phyloP scores from a whole-genome alignment of 2,113 vertebrate species.

The Anoura caudifer region DNA sequence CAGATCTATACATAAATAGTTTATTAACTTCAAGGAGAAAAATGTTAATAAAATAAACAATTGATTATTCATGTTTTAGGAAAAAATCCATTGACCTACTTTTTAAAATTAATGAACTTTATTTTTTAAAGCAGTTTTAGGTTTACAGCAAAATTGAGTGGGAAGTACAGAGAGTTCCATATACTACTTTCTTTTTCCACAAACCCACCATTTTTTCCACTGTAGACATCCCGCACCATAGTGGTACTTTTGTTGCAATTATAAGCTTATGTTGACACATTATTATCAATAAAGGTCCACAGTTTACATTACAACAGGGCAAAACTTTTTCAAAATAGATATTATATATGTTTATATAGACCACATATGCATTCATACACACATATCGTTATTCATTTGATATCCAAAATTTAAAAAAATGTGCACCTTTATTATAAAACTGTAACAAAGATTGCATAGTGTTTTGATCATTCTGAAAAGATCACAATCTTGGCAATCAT shows the following conservation, averaged over 20 bases:
- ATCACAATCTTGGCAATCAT: constrained; percentile 87
- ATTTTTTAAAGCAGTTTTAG: neutral
- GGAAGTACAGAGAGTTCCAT: neutral
- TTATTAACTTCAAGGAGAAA: neutral
- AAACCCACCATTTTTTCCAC: neutral
- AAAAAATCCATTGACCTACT: neutral
- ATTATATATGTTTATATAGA: constrained; percentile 81
- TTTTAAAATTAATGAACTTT: neutral
- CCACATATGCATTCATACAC: constrained; percentile 91
- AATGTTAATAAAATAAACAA: neutral
- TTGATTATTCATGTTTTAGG: neutral
- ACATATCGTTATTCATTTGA: constrained; percentile 95
- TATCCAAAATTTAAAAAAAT: constrained; percentile 92
- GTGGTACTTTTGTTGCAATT: neutral
- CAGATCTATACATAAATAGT: neutral
- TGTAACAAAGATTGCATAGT: constrained; percentile 96
- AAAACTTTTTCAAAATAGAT: constrained; percentile 97
- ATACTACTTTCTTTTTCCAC: neutral
- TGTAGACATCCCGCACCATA: neutral
- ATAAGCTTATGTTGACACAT: neutral
- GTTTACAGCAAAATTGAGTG: neutral
- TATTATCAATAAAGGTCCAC: neutral
- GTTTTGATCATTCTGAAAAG: constrained; percentile 92
- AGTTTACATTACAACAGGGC: constrained; percentile 79
- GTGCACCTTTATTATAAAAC: constrained; percentile 96